These are phyloP conservation scores for Cinclus cinclus DNA, from an alignment of 2,113 vertebrate genomes.

Conservation along the genomic window DNA sequence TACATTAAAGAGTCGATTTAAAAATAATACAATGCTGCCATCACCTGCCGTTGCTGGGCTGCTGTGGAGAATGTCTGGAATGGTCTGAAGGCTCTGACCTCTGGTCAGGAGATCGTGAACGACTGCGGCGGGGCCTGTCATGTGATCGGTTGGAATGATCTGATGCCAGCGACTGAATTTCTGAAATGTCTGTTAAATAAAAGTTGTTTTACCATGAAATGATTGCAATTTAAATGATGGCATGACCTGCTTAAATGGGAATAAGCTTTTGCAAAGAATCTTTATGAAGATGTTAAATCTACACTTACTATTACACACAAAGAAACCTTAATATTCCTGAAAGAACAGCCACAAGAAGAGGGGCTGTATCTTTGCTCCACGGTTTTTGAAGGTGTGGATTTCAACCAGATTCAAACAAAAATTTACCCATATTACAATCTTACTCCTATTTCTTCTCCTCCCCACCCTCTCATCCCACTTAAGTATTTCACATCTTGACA, in stretches of 20 bases:
- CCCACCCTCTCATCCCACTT: background rate
- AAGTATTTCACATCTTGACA: background rate
- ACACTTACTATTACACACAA: background rate
- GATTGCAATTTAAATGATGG: slow-evolving; percentile 51
- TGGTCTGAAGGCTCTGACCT: slow-evolving; percentile 95
- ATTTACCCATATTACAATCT: background rate
- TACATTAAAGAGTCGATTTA: background rate
- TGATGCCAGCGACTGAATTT: slow-evolving; percentile 97
- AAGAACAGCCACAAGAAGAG: background rate
- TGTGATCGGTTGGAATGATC: slow-evolving; percentile 98
- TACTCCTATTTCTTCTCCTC: background rate
- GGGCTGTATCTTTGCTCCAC: background rate
- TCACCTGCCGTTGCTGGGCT: slow-evolving; percentile 97
- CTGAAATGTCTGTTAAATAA: slow-evolving; percentile 94
- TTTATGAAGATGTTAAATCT: slow-evolving; percentile 26
- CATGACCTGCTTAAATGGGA: slow-evolving; percentile 23
- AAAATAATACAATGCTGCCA: slow-evolving; percentile 41
- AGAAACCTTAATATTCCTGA: background rate
- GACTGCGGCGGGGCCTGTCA: slow-evolving; percentile 89
- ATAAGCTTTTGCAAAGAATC: slow-evolving; percentile 36
- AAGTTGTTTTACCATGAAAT: slow-evolving; percentile 62
- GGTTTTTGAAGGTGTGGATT: background rate
- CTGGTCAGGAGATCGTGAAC: slow-evolving; percentile 93
- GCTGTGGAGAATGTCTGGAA: slow-evolving; percentile 93
- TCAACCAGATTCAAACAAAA: background rate